Evolutionary conservation across 1,140 invertebrate genomes (phyloP), one percentile per base, ranked within the genome.

Genomic region (Bombus confusus): DNA sequence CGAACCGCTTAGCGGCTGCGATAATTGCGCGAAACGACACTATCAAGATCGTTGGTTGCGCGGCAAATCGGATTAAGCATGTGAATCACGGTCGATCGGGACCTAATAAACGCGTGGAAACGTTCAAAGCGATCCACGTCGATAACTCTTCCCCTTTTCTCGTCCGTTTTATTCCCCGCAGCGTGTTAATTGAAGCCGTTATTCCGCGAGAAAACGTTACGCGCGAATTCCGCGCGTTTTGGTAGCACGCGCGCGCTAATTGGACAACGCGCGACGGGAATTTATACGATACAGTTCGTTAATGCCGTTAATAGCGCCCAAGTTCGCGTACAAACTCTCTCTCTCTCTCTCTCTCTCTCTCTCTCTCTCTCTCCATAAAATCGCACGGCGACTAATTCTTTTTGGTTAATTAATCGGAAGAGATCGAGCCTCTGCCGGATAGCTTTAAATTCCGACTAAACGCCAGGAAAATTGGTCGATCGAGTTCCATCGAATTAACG

Each of bases 1-100:
- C 59, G 81, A 69, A 59, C 31, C 64, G 81, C 68, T 83, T 43
- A 43, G 47, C 76, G 41, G 18, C 28, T 28, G 2, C 77, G 57
- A 41, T 85, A 85, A 85, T 85, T 71, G 77, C 68, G 34, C 10
- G 66, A 80, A 85, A 80, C 77, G 66, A 69, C 68, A 13, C 83
- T 73, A 80, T 80, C 76, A 47, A 80, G 52, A 25, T 64, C 75
- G 43, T 39, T 69, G 39, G 66, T 37, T 12, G 31, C 72, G 43
- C 80, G 62, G 10, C 57, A 80, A 85, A 85, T 80, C 66, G 68
- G 83, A 72, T 85, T 73, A 80, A 28, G 9, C n/a, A 25, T 13
- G 68, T 47, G 83, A 80, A 80, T 80, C 52, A 80, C 69, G 52
- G n/a, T 22, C 72, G 74, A 69, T 83, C 43, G 28, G n/a, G 68